A percentile compares a stretch with the other conserved stretches of the same genome.
These are phyloP conservation scores for Caenorhabditis brenneri DNA, from an alignment of 1,140 invertebrate genomes.

Conservation along the genomic window DNA sequence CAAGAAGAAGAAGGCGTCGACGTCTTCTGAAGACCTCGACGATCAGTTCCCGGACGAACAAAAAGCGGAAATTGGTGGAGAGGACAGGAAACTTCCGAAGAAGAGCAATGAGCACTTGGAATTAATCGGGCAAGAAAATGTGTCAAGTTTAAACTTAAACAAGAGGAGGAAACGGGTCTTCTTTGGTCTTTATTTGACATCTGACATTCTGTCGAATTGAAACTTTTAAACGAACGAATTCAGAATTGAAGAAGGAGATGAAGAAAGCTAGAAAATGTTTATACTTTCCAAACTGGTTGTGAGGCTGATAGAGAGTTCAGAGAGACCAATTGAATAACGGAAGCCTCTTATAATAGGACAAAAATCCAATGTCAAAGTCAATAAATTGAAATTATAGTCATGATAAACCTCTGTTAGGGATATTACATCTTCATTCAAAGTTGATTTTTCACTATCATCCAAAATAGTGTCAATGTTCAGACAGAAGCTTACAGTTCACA, in stretches of 20 bases:
- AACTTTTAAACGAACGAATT: neutral
- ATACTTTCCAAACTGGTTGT: neutral
- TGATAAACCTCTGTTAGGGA: no score
- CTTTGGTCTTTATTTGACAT: constrained; percentile 33
- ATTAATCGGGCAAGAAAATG: constrained; percentile 41
- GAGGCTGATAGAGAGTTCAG: no score
- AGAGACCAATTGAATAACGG: no score
- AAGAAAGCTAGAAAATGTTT: neutral
- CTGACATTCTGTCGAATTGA: neutral
- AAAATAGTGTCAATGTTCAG: no score
- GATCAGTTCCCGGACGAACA: constrained; percentile 27
- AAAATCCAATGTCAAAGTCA: no score
- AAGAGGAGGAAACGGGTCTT: neutral
- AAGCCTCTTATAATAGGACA: no score
- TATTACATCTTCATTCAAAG: no score
- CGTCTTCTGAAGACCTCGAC: neutral
- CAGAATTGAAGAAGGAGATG: neutral
- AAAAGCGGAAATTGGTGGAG: constrained; percentile 22
- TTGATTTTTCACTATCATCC: no score
- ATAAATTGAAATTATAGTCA: no score
- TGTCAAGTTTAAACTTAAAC: no score
- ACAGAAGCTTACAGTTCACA: no score
- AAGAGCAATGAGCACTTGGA: constrained; percentile 31
- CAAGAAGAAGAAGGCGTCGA: neutral
- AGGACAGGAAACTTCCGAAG: neutral